Base-by-base conservation (phyloP, 2,797 vertebrate genomes). In the Nannoperca australis region DNA sequence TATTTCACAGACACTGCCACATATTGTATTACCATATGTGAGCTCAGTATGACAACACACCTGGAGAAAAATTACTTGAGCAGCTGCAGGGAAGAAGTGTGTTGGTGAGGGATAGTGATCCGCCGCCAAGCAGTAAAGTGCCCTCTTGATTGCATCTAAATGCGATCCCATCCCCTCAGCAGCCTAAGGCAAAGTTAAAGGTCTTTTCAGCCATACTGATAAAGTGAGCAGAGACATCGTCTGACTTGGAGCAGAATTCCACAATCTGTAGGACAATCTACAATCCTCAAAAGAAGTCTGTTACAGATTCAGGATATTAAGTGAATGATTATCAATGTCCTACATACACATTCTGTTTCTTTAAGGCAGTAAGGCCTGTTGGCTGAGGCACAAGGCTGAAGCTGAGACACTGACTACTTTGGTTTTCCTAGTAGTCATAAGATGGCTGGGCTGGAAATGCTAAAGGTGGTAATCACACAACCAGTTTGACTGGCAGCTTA, bases 371-470 rank as follows among this genome's bases (percentile, higher is more conserved):
- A 62, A 75, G 73, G 83, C 76, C 82, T 66, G 83, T 75, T 74
- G 80, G 81, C 75, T 79, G 88, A 88, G 82, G 85, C 82, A 83
- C 68, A 1, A 53, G 78, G 74, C 87, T 82, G 65, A 79, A 68
- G 67, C 76, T 61, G 10, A 88, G 76, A 62, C 7, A 8, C 58
- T 24, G 63, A 76, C 73, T 60, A 62, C 71, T 66, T 42, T 51
- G 53, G 27, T 38, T 70, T 38, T 51, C 38, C 38, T 56, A 5
- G 38, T 15, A 38, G 69, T 72, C 22, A 30, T 44, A 45, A 45
- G 32, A 58, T 42, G 63, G 53, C 58, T 24, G 44, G 64, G 56
- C 56, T 70, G 53, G 62, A 63, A 60, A 56, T 59, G 56, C 76
- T 79, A 74, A 55, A 83, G 76, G 60, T 65, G 69, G 58, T 71